Base-by-base conservation (phyloP, 2,797 vertebrate species). In the Mergus octosetaceus region DNA sequence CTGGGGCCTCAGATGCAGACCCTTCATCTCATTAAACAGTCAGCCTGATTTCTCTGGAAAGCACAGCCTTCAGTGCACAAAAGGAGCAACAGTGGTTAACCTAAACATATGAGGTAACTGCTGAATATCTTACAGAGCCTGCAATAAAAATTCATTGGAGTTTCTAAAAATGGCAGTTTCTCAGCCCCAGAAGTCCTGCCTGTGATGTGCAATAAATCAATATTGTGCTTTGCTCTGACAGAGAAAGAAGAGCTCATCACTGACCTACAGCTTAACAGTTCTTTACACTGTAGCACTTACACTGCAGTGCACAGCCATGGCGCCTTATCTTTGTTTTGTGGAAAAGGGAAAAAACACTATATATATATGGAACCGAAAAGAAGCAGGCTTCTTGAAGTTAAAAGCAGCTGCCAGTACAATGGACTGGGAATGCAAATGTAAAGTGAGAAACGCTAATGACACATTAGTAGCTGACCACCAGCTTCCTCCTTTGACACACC, bases 161-260 rank as follows among this genome's bases (percentile, higher is more conserved):
- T 79, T 95, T 85, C 71, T 79, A 76, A 91, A 89, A 94, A 76
- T 58, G 56, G 5, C 28, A 76, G 12, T 38, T 92, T 57, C n/a
- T 84, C 54, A 74, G 71, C 11, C 5, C 36, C 38, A 69, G 39
- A 90, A 34, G 21, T 64, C 11, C 39, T 65, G 36, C 3, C 72
- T 53, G 24, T 57, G 70, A 68, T 68, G 34, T 36, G 43, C 12
- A 89, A 77, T 53, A 86, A 92, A 90, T 86, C 76, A 78, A 54
- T 91, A 75, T 3, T 49, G 8, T 38, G 54, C 25, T 8, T 68
- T 72, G 41, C 78, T 93, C 73, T 76, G 66, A 58, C 15, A 73
- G 51, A 89, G 58, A 57, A 93, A 77, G 53, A 74, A 25, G 20
- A 64, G 8, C 9, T 53, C 19, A 69, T 34, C 4, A 78, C 2